Evolutionary conservation across 2,888 invertebrate species (phyloP).

Genomic region (Drosophila anceps): DNA sequence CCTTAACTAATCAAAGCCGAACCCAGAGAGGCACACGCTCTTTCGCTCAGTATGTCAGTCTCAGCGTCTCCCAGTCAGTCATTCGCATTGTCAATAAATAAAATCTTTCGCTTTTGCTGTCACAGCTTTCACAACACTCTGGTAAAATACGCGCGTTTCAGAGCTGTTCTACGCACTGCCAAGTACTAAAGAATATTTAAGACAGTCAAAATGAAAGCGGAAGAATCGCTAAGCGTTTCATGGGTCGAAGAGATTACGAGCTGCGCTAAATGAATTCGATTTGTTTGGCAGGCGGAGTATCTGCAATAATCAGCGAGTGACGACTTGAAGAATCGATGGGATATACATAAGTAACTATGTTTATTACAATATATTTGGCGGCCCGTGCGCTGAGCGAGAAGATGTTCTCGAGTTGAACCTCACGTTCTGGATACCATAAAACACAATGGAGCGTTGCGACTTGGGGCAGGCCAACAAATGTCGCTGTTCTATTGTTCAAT

Average conservation of each 20-base stretch:
- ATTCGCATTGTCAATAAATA: constrained; percentile 57
- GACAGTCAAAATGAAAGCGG: constrained; percentile 35
- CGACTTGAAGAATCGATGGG: constrained; percentile 37
- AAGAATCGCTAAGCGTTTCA: constrained; percentile 37
- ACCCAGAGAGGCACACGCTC: constrained; percentile 34
- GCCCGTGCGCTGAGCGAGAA: constrained; percentile 35
- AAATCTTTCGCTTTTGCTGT: constrained; percentile 56
- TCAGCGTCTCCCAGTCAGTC: constrained; percentile 22
- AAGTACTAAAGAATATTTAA: constrained; percentile 26
- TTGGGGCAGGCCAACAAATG: constrained; percentile 41
- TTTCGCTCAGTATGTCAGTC: constrained; percentile 16
- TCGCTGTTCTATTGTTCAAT: constrained; percentile 74
- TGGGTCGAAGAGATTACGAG: constrained; percentile 39
- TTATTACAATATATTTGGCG: constrained; percentile 39
- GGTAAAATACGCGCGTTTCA: constrained; percentile 30
- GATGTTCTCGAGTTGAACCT: constrained; percentile 66
- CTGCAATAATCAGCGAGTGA: constrained; percentile 51
- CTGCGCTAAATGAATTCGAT: constrained; percentile 64
- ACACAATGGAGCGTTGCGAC: constrained; percentile 74
- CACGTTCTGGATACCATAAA: constrained; percentile 73
- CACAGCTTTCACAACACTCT: constrained; percentile 63
- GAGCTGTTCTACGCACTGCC: constrained; percentile 48
- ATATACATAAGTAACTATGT: constrained; percentile 22
- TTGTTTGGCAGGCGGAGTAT: constrained; percentile 19
- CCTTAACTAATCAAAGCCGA: constrained; percentile 70